A percentile compares a stretch with the other conserved stretches of the same genome.
Evolutionary conservation across 2,888 invertebrate species (phyloP).

Genomic region (Drosophila helvetica): DNA sequence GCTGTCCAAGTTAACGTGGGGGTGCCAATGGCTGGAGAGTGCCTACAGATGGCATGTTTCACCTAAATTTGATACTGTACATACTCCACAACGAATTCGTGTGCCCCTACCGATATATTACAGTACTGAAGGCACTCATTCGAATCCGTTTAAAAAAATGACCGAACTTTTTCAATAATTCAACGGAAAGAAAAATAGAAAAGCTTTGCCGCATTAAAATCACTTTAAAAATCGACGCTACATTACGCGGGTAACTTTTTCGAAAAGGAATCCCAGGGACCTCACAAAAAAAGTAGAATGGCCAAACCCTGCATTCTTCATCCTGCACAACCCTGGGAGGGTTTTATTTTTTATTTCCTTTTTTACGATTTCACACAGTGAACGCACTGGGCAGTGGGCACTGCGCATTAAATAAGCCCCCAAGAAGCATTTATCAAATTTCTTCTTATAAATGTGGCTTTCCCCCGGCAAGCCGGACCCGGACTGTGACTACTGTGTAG

Average conservation of each 20-base stretch:
- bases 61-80: too few species aligned
- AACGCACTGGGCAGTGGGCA: constrained; percentile 65
- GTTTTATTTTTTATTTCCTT: constrained; percentile 29
- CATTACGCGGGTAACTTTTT: constrained; percentile 25
- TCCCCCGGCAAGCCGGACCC: not conserved
- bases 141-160: constrained; percentile 3
- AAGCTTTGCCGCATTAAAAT: constrained; percentile 58
- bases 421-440: constrained; percentile 79
- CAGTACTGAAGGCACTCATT: too few species aligned
- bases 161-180: constrained; percentile 67
- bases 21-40: too few species aligned
- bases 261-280: constrained; percentile 4
- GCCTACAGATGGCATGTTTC: too few species aligned
- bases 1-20: too few species aligned
- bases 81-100: too few species aligned
- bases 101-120: constrained; percentile 1
- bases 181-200: constrained; percentile 39
- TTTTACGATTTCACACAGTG: constrained; percentile 72
- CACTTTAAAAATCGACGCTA: constrained; percentile 66
- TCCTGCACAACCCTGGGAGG: constrained; percentile 9
- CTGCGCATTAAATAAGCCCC: constrained; percentile 75
- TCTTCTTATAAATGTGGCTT: constrained; percentile 63
- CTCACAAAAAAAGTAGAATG: constrained; percentile 36
- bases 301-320: not conserved
- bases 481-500: constrained; percentile 27